phyloP scores from a whole-genome alignment of 2,113 vertebrate species.

The Rhabdomys dilectus region DNA sequence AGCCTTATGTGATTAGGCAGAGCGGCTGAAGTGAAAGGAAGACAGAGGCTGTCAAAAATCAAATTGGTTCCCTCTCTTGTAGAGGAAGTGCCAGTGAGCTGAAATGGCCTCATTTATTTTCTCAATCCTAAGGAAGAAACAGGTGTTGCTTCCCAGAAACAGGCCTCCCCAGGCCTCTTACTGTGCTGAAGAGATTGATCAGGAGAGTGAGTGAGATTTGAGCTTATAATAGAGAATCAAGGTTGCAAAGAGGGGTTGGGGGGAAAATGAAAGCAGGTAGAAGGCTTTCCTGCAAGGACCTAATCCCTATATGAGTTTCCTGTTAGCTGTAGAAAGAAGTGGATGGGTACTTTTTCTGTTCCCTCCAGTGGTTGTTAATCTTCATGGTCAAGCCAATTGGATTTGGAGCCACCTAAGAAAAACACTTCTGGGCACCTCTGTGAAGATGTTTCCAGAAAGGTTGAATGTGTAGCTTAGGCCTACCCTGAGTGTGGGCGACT shows the following conservation, averaged over 20 bases:
- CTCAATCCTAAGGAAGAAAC: background rate
- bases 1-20: background rate
- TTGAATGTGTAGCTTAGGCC: background rate
- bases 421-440: background rate
- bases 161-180: background rate
- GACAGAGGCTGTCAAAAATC: background rate
- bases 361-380: background rate
- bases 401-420: background rate
- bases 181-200: background rate
- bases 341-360: accelerated
- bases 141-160: background rate
- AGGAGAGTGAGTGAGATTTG: background rate
- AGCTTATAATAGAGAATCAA: background rate
- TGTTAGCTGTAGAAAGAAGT: background rate
- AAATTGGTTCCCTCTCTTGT: constrained; percentile 33
- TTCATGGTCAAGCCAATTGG: background rate
- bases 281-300: background rate
- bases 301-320: background rate
- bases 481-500: background rate
- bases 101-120: background rate
- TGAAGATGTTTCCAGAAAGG: background rate
- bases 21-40: background rate
- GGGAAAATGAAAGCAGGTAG: background rate
- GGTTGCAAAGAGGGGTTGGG: background rate
- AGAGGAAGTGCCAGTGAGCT: background rate